Percentiles rank a stretch among this genome's conserved stretches.
phyloP scores from a whole-genome alignment of 2,113 vertebrate species.

The Podarcis raffonei region DNA sequence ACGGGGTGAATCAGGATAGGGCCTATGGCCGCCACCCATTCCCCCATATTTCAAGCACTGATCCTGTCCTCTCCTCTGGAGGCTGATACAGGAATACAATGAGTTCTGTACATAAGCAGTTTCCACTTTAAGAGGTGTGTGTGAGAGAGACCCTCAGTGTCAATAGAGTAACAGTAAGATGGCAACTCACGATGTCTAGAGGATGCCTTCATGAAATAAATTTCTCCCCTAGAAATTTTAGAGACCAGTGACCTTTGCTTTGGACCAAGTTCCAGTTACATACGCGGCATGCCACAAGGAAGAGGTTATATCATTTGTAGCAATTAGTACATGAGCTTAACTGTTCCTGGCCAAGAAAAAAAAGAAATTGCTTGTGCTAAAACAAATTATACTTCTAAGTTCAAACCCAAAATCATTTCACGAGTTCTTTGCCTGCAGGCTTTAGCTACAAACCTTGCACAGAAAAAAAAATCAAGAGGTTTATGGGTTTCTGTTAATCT shows the following conservation, averaged over 20 bases:
- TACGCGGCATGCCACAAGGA: not conserved
- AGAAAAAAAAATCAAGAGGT: conserved; percentile 41
- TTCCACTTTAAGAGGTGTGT: not conserved
- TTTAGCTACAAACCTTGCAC: conserved; percentile 38
- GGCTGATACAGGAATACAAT: not conserved
- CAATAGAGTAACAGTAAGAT: not conserved
- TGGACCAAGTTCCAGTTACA: not conserved
- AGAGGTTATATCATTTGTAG: not conserved
- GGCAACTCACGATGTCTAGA: not conserved
- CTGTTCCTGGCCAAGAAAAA: not conserved
- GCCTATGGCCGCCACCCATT: not conserved
- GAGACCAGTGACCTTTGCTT: conserved; percentile 18
- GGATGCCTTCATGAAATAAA: not conserved
- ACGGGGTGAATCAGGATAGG: too few relatives aligned
- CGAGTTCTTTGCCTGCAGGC: conserved; percentile 45
- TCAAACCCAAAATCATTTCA: conserved; percentile 54
- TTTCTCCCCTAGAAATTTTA: conserved; percentile 23
- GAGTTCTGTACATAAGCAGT: not conserved
- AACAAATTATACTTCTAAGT: conserved; percentile 15
- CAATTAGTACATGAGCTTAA: not conserved
- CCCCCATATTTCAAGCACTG: not conserved
- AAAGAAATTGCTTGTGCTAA: conserved; percentile 8
- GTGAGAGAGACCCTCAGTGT: conserved; percentile 1
- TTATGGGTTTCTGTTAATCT: conserved; percentile 56
- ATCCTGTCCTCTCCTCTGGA: too few relatives aligned